These are phyloP conservation scores for western clawed frog (Xenopus tropicalis) DNA, from an alignment of 2,113 vertebrate genomes.

Conservation along the genomic window DNA sequence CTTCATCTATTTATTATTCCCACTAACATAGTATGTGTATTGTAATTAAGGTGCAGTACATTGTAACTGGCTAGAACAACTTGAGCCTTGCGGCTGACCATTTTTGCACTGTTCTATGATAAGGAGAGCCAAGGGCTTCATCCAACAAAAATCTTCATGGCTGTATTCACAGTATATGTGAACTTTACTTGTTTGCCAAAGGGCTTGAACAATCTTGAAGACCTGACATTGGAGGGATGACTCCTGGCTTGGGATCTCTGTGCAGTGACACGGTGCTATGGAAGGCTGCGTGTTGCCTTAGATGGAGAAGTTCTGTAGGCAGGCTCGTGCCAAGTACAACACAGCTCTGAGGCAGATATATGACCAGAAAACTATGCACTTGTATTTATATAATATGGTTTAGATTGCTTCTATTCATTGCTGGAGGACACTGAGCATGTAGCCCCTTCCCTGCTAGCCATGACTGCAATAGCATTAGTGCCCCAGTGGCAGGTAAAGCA, in stretches of 20 bases:
- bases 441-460: not conserved
- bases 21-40: too few species aligned
- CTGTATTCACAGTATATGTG: not conserved
- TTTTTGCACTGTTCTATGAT: too few species aligned
- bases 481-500: not conserved
- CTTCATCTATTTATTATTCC: too few species aligned
- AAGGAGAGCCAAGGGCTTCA: too few species aligned
- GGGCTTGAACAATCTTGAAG: constrained; percentile 70
- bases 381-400: constrained; percentile 61
- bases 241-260: constrained; percentile 70
- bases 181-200: constrained; percentile 57
- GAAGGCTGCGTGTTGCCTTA: not conserved
- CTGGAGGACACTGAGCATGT: constrained; percentile 52
- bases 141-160: too few species aligned
- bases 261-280: not conserved
- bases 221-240: constrained; percentile 31
- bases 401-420: constrained; percentile 57
- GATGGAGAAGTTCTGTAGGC: constrained; percentile 55
- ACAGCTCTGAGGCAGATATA: not conserved
- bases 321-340: constrained; percentile 12
- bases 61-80: too few species aligned
- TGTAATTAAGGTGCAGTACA: too few species aligned
- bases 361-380: constrained; percentile 67
- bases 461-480: not conserved
- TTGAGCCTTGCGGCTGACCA: too few species aligned